These are phyloP conservation scores for Lithophane socia DNA, from an alignment of 2,888 invertebrate species.

Conservation along the genomic window DNA sequence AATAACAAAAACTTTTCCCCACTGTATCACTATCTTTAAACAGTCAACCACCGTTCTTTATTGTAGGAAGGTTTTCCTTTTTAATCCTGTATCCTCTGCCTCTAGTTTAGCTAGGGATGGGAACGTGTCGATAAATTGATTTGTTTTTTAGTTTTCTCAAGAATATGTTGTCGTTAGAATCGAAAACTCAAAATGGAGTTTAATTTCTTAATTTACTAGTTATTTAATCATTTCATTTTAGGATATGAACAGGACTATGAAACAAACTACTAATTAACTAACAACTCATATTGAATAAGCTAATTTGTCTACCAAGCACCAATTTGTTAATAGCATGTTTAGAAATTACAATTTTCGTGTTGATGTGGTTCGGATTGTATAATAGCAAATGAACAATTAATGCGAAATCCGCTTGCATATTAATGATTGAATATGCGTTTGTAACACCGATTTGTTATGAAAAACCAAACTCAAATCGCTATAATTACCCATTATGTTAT, in stretches of 20 bases:
- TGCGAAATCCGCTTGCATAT: background rate
- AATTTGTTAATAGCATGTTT: background rate
- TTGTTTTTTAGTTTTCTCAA: background rate
- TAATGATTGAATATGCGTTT: background rate
- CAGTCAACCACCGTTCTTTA: slow-evolving; percentile 58
- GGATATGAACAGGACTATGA: no score
- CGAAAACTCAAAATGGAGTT: no score
- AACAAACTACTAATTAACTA: no score
- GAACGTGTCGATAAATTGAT: slow-evolving; percentile 40
- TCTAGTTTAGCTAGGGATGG: slow-evolving; percentile 40
- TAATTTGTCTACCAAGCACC: background rate
- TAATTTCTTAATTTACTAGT: no score
- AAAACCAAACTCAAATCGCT: background rate
- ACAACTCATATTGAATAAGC: no score
- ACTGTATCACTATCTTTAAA: slow-evolving; percentile 42
- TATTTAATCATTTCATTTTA: no score
- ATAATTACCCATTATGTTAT: no score
- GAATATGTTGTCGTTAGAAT: no score
- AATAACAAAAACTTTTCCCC: slow-evolving; percentile 42
- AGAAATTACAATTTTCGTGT: background rate
- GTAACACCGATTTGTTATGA: background rate
- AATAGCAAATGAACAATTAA: background rate
- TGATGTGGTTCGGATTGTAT: background rate
- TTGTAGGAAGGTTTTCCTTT: slow-evolving; percentile 63
- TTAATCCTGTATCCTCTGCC: slow-evolving; percentile 62